These are phyloP conservation scores for Myotis lucifugus DNA, from an alignment of 2,113 vertebrate genomes.

Conservation along the genomic window DNA sequence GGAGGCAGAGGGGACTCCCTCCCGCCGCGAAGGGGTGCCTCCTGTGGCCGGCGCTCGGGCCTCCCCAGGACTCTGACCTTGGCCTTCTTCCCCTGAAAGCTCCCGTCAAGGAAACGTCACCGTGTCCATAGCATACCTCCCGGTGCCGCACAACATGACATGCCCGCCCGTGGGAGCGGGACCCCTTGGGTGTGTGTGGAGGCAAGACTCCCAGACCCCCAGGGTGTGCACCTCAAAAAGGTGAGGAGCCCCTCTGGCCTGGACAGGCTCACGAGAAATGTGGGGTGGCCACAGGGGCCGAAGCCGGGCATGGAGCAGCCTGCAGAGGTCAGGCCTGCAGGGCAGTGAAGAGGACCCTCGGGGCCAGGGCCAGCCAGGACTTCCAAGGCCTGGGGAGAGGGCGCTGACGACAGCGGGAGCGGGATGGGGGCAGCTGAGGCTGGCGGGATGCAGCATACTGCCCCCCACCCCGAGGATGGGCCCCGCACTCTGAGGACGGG, in stretches of 20 bases:
- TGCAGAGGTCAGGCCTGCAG: fast-evolving
- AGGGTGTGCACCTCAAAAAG: neutral
- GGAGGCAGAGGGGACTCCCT: too few species aligned
- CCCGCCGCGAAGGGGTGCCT: neutral
- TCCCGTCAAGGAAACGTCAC: fast-evolving
- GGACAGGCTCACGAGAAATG: neutral
- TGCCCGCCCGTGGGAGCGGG: fast-evolving
- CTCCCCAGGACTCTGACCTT: fast-evolving
- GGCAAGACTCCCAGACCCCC: neutral
- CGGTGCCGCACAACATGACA: fast-evolving
- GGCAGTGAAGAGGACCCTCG: fast-evolving
- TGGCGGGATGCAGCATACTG: fast-evolving
- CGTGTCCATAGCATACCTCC: neutral
- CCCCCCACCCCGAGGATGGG: neutral
- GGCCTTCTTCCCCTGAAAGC: neutral
- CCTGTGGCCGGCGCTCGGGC: neutral
- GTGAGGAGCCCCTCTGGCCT: neutral
- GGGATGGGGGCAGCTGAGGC: neutral
- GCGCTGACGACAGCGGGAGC: neutral
- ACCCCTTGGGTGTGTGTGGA: too few species aligned
- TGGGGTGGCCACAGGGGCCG: fast-evolving
- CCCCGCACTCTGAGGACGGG: neutral
- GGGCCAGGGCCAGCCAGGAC: neutral
- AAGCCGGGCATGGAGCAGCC: too few species aligned
- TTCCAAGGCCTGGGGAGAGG: neutral